phyloP scores from a whole-genome alignment of 2,797 vertebrate species.

The Sebastes taczanowskii region DNA sequence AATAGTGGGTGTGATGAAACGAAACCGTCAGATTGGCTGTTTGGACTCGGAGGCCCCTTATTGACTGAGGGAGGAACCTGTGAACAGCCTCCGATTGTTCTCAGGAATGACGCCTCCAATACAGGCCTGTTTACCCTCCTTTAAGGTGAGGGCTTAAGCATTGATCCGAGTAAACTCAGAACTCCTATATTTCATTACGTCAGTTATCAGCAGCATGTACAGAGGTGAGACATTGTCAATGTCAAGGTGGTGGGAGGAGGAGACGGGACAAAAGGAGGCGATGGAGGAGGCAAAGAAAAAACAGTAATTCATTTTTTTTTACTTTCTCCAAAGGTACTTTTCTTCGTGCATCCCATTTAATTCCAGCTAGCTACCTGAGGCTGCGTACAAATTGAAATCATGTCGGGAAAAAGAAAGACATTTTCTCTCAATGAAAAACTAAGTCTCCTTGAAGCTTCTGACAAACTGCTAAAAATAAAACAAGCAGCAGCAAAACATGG shows the following conservation, averaged over 20 bases:
- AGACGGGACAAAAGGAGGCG: not conserved
- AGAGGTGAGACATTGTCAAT: slow-evolving; percentile 33
- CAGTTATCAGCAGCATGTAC: slow-evolving; percentile 22
- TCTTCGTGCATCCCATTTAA: too few relatives aligned
- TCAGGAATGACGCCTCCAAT: slow-evolving; percentile 56
- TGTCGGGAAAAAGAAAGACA: too few relatives aligned
- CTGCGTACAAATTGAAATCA: too few relatives aligned
- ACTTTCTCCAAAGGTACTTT: too few relatives aligned
- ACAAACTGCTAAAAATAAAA: too few relatives aligned
- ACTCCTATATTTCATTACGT: slow-evolving; percentile 6
- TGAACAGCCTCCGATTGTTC: slow-evolving; percentile 80
- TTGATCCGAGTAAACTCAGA: slow-evolving; percentile 72
- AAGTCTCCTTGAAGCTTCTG: too few relatives aligned
- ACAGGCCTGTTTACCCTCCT: slow-evolving; percentile 71
- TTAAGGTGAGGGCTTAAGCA: slow-evolving; percentile 60
- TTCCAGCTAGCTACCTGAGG: too few relatives aligned
- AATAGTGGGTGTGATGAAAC: slow-evolving; percentile 22
- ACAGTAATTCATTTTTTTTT: not conserved
- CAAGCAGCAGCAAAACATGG: fast-evolving
- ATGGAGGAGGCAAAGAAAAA: not conserved
- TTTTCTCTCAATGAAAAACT: too few relatives aligned
- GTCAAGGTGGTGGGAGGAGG: slow-evolving; percentile 7
- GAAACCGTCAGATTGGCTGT: slow-evolving; percentile 31
- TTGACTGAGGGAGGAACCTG: slow-evolving; percentile 78
- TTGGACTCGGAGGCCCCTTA: slow-evolving; percentile 51